Percentiles rank a stretch among this genome's conserved stretches.
Conservation (phyloP, 2,888 invertebrate species). For the Ormia ochracea region DNA sequence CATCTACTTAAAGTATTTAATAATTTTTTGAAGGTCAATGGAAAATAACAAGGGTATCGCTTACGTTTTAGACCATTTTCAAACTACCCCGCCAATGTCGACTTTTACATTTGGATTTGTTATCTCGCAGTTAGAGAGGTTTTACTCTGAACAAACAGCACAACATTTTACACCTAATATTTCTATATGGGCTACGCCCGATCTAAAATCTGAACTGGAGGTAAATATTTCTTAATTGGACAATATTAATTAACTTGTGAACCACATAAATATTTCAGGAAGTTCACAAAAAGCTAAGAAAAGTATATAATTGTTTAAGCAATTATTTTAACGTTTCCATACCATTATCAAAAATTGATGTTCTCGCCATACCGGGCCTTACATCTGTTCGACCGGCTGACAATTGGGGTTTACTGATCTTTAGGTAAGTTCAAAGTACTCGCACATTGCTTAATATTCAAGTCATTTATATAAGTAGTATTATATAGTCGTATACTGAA, state of each 20-base stretch:
- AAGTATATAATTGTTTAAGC: slow-evolving; percentile 80
- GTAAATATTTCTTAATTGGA: slow-evolving; percentile 38
- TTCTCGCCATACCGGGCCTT: slow-evolving; percentile 85
- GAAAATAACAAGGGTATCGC: slow-evolving; percentile 67
- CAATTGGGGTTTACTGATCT: slow-evolving; percentile 87
- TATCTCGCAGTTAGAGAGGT: slow-evolving; percentile 81
- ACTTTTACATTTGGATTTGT: slow-evolving; percentile 86
- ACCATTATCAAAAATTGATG: slow-evolving; percentile 83
- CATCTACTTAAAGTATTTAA: neutral
- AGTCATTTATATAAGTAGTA: too few species aligned
- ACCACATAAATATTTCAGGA: slow-evolving; percentile 75
- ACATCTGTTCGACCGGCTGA: slow-evolving; percentile 85
- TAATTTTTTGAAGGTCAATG: neutral
- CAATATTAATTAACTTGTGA: neutral
- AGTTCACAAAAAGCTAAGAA: slow-evolving; percentile 80
- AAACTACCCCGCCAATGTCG: slow-evolving; percentile 85
- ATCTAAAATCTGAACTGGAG: slow-evolving; percentile 77
- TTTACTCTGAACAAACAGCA: slow-evolving; percentile 31
- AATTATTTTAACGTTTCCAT: slow-evolving; percentile 82
- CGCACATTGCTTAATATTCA: too few species aligned
- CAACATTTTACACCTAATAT: slow-evolving; percentile 69
- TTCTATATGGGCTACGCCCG: slow-evolving; percentile 77
- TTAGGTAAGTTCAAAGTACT: slow-evolving; percentile 80
- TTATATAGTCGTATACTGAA: too few species aligned
- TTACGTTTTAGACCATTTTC: slow-evolving; percentile 83